These are phyloP conservation scores for Siniperca undulata DNA, from an alignment of 2,797 vertebrate genomes.

Conservation along the genomic window DNA sequence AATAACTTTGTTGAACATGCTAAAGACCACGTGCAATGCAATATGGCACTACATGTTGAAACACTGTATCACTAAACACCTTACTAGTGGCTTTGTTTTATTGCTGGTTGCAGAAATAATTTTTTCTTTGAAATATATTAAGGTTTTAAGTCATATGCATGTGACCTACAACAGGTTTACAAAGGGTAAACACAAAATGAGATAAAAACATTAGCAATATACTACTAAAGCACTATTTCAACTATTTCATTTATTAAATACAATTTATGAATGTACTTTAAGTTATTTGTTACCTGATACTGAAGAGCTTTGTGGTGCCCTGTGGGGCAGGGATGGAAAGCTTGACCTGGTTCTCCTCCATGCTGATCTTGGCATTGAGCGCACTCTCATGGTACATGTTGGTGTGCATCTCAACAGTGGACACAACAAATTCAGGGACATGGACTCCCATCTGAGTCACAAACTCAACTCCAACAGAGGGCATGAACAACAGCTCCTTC, in stretches of 20 bases:
- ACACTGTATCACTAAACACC: neutral
- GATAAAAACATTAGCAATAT: neutral
- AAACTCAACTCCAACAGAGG: conserved; percentile 91
- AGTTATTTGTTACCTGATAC: conserved; percentile 85
- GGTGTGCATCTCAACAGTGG: conserved; percentile 89
- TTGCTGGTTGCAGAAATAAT: neutral
- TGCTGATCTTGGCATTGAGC: conserved; percentile 85
- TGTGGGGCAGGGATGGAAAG: conserved; percentile 89
- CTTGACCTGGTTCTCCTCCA: conserved; percentile 86
- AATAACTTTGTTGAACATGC: neutral
- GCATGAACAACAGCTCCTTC: conserved; percentile 85
- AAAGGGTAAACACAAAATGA: neutral
- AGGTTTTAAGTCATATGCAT: neutral
- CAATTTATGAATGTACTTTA: neutral
- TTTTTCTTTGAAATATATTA: neutral
- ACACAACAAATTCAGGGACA: conserved; percentile 89
- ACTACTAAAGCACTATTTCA: neutral
- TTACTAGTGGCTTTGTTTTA: neutral
- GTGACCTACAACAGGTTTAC: neutral
- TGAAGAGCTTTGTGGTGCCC: conserved; percentile 86
- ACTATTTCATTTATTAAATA: neutral
- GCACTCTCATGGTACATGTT: conserved; percentile 92
- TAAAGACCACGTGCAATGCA: neutral
- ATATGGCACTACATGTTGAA: neutral
- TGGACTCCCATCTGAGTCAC: conserved; percentile 90